Percentiles rank a stretch among this genome's conserved stretches.
Evolutionary conservation across 2,797 vertebrate genomes (phyloP).

Genomic region (Sciurus vulgaris): DNA sequence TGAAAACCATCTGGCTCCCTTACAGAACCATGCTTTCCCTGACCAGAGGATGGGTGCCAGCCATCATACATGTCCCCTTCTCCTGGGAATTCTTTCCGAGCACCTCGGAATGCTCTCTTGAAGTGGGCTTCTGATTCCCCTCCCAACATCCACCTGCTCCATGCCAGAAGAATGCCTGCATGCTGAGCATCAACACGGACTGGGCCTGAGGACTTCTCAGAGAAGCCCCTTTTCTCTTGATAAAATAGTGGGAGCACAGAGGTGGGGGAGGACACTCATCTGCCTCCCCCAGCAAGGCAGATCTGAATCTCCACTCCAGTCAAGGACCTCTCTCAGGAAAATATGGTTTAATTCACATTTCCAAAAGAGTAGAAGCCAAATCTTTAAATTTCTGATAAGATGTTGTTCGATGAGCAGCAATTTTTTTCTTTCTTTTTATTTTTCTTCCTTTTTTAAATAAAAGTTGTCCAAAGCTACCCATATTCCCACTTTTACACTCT

Average conservation of each 20-base stretch:
- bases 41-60: no score
- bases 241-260: background rate
- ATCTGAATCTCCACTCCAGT: background rate
- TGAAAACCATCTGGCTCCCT: background rate
- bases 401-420: background rate
- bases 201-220: background rate
- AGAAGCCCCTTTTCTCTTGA: background rate
- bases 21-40: background rate
- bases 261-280: background rate
- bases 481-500: constrained; percentile 47
- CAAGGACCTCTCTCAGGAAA: background rate
- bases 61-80: background rate
- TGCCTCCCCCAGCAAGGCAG: background rate
- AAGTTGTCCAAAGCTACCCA: background rate
- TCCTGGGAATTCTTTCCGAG: background rate
- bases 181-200: background rate
- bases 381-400: background rate
- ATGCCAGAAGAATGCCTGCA: background rate
- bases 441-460: constrained; percentile 44
- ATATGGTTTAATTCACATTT: background rate
- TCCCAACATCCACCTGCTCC: background rate
- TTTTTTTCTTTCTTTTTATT: background rate
- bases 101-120: background rate
- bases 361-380: background rate
- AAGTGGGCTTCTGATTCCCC: background rate